phyloP scores from a whole-genome alignment of 2,888 invertebrate genomes.

The Anoplius nigerrimus region DNA sequence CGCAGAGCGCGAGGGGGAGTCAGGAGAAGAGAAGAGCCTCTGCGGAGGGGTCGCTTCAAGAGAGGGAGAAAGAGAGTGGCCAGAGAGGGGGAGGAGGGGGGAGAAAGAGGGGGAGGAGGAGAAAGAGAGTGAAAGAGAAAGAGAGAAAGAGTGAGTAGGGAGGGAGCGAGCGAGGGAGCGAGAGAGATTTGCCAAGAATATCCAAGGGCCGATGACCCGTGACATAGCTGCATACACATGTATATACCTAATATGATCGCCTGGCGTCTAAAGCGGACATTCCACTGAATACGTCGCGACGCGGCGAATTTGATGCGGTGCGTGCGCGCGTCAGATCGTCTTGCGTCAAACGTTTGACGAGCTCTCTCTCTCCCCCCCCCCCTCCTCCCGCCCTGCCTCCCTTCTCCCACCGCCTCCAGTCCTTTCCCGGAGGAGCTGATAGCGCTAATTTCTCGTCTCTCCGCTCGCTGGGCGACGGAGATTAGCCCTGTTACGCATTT shows the following conservation, averaged over 20 bases:
- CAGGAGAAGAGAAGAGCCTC: background rate
- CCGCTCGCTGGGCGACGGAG: too few relatives aligned
- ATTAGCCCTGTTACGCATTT: too few relatives aligned
- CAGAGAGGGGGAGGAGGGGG: slow-evolving; percentile 1
- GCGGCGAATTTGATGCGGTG: slow-evolving; percentile 11
- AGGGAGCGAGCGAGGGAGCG: slow-evolving; percentile 41
- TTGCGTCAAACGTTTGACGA: slow-evolving; percentile 2
- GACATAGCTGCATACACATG: slow-evolving; percentile 55
- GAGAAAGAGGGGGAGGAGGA: slow-evolving; percentile 1
- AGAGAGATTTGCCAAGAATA: slow-evolving; percentile 66
- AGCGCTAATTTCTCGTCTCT: too few relatives aligned
- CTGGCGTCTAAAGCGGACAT: slow-evolving; percentile 53
- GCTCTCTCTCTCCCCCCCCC: background rate
- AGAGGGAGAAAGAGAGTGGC: slow-evolving; percentile 4
- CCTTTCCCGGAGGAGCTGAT: too few relatives aligned
- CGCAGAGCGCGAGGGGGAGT: slow-evolving; percentile 11
- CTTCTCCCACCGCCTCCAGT: too few relatives aligned
- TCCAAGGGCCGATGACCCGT: slow-evolving; percentile 68
- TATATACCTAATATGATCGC: slow-evolving; percentile 61
- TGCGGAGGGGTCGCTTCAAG: slow-evolving; percentile 8
- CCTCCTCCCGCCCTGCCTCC: too few relatives aligned
- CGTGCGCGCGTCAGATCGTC: slow-evolving; percentile 14
- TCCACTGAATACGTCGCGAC: too few relatives aligned
- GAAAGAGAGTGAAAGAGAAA: background rate
- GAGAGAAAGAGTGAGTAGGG: slow-evolving; percentile 1